These are phyloP conservation scores for Rousettus madagascariensis DNA, from an alignment of 2,797 vertebrate genomes.

Conservation along the genomic window DNA sequence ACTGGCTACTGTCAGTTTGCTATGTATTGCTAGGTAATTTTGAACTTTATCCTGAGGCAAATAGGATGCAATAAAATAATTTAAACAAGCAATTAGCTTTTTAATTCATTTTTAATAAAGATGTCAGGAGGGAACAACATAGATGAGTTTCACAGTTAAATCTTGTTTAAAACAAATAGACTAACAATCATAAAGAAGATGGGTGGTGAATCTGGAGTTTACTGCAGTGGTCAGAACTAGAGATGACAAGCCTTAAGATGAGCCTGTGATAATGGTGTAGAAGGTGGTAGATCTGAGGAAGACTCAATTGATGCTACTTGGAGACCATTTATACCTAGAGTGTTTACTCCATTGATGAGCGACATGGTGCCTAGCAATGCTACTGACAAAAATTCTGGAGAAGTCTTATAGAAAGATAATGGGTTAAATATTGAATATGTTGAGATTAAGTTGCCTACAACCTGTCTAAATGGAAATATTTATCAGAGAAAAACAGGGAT, in stretches of 20 bases:
- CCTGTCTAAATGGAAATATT: not conserved
- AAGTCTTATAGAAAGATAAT: not conserved
- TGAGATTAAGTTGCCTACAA: not conserved
- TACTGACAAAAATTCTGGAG: not conserved
- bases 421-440: not conserved
- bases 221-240: not conserved
- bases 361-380: not conserved
- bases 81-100: constrained; percentile 25
- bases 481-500: not conserved
- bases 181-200: not conserved
- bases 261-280: not conserved
- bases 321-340: not conserved
- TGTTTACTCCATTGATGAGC: not conserved
- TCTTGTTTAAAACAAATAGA: not conserved
- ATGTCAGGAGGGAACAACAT: not conserved
- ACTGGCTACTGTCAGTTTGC: not conserved
- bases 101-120: constrained; percentile 36
- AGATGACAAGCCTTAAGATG: not conserved
- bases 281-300: not conserved
- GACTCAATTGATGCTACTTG: not conserved
- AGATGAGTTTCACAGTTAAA: not conserved
- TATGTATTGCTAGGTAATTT: not conserved
- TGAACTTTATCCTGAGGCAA: constrained; percentile 48
- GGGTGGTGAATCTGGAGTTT: not conserved
- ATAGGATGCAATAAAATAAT: not conserved